Evolutionary conservation across 1,140 invertebrate genomes (phyloP), one percentile per base, ranked within the genome.

Genomic region (Galleria mellonella): DNA sequence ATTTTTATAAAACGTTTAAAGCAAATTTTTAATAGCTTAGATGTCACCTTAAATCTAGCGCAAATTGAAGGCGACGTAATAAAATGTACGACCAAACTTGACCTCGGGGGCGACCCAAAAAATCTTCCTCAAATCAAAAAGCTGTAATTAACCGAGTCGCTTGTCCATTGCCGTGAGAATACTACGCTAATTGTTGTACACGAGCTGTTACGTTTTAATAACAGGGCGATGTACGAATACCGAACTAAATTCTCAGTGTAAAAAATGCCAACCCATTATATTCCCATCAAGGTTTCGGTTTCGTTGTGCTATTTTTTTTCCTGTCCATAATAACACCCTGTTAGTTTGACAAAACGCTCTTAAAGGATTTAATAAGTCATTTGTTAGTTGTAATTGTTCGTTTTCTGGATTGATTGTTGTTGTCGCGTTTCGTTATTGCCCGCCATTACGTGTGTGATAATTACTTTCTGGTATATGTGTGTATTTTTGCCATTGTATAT

Each of bases 341-440:
- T 55, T 40, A 29, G 49, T 64, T 55, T 68, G 72, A 72, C 72
- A 79, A 64, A 75, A 72, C 55, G 66, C 38, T 68, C 57, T n/a
- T 47, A 47, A 57, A 62, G 55, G 55, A 54, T 63, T 72, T 67
- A 62, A 65, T 51, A 49, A 59, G 59, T 62, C 52, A 57, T 73
- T 73, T 61, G 59, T 62, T 64, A 32, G 33, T 38, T 48, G 50
- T 56, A 49, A 52, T 59, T 53, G 51, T 35, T 43, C 32, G 29
- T 37, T 41, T 42, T 31, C 14, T 27, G 44, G 15, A 32, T 33
- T 39, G 32, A 47, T 47, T 47, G 32, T n/a, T 6, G n/a, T 14
- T 47, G 37, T 47, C 29, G 27, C 6, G 35, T 12, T 17, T 9
- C 14, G 14, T 12, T 31, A 40, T 27, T 47, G 44, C 39, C 39